phyloP scores from a whole-genome alignment of 2,797 vertebrate genomes.

The Schizothorax lantsangensis region DNA sequence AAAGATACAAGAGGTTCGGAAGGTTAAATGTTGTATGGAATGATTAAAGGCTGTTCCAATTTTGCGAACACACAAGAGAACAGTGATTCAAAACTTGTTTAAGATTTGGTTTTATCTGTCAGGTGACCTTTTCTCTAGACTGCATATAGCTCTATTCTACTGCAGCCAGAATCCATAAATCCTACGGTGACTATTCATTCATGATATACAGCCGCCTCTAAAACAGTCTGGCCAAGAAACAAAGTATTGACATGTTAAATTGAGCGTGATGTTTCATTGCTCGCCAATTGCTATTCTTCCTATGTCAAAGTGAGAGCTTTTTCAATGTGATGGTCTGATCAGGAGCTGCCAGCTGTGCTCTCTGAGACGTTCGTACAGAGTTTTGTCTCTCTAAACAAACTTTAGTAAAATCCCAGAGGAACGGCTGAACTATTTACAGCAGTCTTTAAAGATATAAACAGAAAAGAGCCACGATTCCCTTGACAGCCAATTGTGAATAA shows the following conservation, averaged over 20 bases:
- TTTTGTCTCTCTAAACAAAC: slow-evolving; percentile 58
- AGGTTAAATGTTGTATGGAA: not conserved
- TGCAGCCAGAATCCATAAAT: slow-evolving; percentile 41
- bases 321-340: slow-evolving; percentile 48
- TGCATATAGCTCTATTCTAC: slow-evolving; percentile 8
- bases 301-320: slow-evolving; percentile 21
- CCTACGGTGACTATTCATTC: slow-evolving; percentile 27
- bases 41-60: not conserved
- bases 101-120: slow-evolving; percentile 35
- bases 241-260: slow-evolving; percentile 39
- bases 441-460: slow-evolving; percentile 66
- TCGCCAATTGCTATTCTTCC: slow-evolving; percentile 31
- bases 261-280: slow-evolving; percentile 35
- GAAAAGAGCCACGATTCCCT: slow-evolving; percentile 66
- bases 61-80: not conserved
- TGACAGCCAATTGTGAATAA: slow-evolving; percentile 74
- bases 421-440: slow-evolving; percentile 69
- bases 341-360: slow-evolving; percentile 41
- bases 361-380: slow-evolving; percentile 39
- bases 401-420: slow-evolving; percentile 58
- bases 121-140: slow-evolving; percentile 19
- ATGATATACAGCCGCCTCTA: slow-evolving; percentile 5
- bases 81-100: slow-evolving; percentile 14
- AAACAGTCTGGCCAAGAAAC: slow-evolving; percentile 44
- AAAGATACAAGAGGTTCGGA: not conserved